Conservation (phyloP, 2,888 invertebrate species). For the Orchesella flavescens region DNA sequence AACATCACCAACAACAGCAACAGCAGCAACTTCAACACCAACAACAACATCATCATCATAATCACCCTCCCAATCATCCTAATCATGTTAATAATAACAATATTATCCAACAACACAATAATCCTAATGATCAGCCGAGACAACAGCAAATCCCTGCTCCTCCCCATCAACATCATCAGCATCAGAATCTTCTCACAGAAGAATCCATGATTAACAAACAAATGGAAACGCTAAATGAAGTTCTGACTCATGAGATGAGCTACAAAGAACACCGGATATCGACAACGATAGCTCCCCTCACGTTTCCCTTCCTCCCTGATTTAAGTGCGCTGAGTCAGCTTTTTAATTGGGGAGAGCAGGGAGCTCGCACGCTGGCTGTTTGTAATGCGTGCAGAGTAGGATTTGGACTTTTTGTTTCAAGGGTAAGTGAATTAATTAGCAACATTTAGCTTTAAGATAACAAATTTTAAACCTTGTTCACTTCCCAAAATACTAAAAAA, state of each 20-base stretch:
- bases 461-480: background rate
- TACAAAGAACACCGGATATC: slow-evolving; percentile 47
- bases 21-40: background rate
- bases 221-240: slow-evolving; percentile 61
- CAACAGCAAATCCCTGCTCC: slow-evolving; percentile 26
- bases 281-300: slow-evolving; percentile 46
- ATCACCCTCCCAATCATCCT: background rate
- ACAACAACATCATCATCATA: background rate
- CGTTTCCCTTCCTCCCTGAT: slow-evolving; percentile 67
- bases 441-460: background rate
- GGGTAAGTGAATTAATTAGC: slow-evolving; percentile 38
- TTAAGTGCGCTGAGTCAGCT: slow-evolving; percentile 68
- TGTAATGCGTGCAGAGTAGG: slow-evolving; percentile 71
- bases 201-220: slow-evolving; percentile 64
- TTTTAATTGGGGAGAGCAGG: slow-evolving; percentile 68
- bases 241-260: slow-evolving; percentile 63
- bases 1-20: background rate
- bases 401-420: slow-evolving; percentile 69
- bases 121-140: background rate
- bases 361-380: slow-evolving; percentile 66
- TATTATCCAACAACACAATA: background rate
- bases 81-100: background rate
- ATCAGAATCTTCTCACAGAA: slow-evolving; percentile 46
- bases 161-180: slow-evolving; percentile 7
- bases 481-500: background rate